Evolutionary conservation across 2,113 vertebrate species (phyloP).

Genomic region (Mellivora capensis): DNA sequence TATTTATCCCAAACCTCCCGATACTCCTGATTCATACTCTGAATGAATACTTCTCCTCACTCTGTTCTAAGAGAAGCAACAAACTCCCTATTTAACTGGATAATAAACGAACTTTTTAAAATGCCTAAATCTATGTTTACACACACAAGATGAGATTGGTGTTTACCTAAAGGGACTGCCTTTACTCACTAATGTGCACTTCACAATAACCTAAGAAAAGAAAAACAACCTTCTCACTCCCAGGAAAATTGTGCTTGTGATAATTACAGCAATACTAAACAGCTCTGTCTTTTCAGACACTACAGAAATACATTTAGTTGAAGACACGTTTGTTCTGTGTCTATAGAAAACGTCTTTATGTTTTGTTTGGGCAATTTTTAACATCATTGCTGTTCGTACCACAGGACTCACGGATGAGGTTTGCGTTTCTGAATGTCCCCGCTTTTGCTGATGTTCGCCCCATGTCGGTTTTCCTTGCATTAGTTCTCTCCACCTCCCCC

Average conservation of each 20-base stretch:
- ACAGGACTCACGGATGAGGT: slow-evolving; percentile 14
- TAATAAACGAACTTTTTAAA: slow-evolving; percentile 58
- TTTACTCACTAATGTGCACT: slow-evolving; percentile 68
- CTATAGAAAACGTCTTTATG: slow-evolving; percentile 51
- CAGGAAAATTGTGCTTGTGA: slow-evolving; percentile 48
- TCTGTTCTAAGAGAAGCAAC: not conserved
- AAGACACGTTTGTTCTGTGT: slow-evolving; percentile 33
- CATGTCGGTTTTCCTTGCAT: slow-evolving; percentile 39
- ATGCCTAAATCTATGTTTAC: slow-evolving; percentile 54
- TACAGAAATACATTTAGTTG: slow-evolving; percentile 49
- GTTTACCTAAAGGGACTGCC: slow-evolving; percentile 60
- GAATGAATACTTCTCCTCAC: not conserved
- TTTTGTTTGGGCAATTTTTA: slow-evolving; percentile 63
- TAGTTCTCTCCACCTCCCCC: not conserved
- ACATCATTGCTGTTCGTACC: slow-evolving; percentile 31
- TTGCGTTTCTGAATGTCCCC: slow-evolving; percentile 47
- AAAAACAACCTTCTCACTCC: slow-evolving; percentile 57
- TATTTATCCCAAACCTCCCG: not conserved
- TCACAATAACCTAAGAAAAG: slow-evolving; percentile 67
- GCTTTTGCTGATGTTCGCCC: slow-evolving; percentile 51
- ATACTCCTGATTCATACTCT: not conserved
- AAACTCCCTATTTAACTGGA: slow-evolving; percentile 48
- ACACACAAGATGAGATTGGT: slow-evolving; percentile 42
- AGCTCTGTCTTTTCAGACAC: slow-evolving; percentile 38
- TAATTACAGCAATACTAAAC: slow-evolving; percentile 46